phyloP scores from a whole-genome alignment of 2,888 invertebrate species.

The Dicycla oo region DNA sequence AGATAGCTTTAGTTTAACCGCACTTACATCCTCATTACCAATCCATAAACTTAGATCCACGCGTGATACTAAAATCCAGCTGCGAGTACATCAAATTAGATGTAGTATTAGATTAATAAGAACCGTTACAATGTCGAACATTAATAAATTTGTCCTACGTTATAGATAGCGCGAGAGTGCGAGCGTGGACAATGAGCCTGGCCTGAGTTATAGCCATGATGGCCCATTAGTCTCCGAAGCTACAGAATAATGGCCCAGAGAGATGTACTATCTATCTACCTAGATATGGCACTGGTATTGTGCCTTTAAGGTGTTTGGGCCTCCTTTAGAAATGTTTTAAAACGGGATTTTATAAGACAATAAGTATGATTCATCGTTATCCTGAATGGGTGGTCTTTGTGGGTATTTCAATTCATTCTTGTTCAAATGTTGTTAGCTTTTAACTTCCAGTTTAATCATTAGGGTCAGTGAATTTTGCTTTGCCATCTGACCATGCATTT shows the following conservation, averaged over 20 bases:
- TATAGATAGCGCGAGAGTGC: conserved; percentile 87
- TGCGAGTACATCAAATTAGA: conserved; percentile 81
- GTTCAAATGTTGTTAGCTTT: conserved; percentile 22
- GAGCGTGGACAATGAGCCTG: conserved; percentile 87
- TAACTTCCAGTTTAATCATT: conserved; percentile 43
- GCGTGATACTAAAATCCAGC: conserved; percentile 58
- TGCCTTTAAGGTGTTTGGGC: conserved; percentile 61
- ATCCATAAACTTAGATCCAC: conserved; percentile 52
- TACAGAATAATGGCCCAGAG: conserved; percentile 82
- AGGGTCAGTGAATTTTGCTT: conserved; percentile 22
- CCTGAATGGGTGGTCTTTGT: conserved; percentile 34
- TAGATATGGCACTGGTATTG: conserved; percentile 76
- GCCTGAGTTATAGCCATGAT: conserved; percentile 86
- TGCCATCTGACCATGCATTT: conserved; percentile 18
- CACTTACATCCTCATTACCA: conserved; percentile 21
- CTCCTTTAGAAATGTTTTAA: conserved; percentile 51
- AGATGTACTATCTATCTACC: conserved; percentile 71
- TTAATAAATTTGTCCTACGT: conserved; percentile 89
- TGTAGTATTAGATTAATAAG: conserved; percentile 81
- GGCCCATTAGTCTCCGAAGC: conserved; percentile 88
- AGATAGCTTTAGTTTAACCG: conserved; percentile 2
- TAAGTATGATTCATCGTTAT: conserved; percentile 50
- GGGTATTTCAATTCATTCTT: conserved; percentile 31
- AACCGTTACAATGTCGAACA: conserved; percentile 82
- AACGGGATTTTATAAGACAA: conserved; percentile 42